These are phyloP conservation scores for Pristionchus maxplancki DNA, from an alignment of 2,888 invertebrate genomes.

Conservation along the genomic window DNA sequence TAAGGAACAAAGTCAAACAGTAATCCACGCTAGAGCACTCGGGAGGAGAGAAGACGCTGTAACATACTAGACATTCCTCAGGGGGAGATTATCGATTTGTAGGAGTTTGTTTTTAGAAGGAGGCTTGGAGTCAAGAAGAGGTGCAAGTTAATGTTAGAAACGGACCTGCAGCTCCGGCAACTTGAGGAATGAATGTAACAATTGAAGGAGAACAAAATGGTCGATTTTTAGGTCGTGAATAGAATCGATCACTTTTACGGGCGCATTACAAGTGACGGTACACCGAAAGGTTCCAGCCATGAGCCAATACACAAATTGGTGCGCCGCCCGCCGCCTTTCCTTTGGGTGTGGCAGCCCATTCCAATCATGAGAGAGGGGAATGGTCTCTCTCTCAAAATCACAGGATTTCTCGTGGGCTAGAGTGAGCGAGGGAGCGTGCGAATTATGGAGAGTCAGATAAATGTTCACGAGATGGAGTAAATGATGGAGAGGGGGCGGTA, in stretches of 20 bases:
- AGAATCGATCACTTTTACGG: background rate
- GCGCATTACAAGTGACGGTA: background rate
- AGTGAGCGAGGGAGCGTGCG: background rate
- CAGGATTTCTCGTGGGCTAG: no score
- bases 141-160: no score
- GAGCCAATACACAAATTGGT: conserved; percentile 15
- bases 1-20: conserved; percentile 46
- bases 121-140: no score
- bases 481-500: background rate
- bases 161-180: no score
- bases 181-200: no score
- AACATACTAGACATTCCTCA: conserved; percentile 18
- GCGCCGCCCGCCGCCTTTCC: background rate
- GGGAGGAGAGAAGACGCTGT: background rate
- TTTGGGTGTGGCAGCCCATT: conserved; percentile 37
- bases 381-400: no score
- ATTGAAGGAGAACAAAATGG: no score
- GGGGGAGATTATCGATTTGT: background rate
- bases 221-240: no score
- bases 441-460: no score
- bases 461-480: background rate
- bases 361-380: background rate
- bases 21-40: conserved; percentile 10
- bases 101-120: no score
- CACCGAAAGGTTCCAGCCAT: no score